These are phyloP conservation scores for Homarus americanus DNA, from an alignment of 1,140 invertebrate species.

Conservation along the genomic window DNA sequence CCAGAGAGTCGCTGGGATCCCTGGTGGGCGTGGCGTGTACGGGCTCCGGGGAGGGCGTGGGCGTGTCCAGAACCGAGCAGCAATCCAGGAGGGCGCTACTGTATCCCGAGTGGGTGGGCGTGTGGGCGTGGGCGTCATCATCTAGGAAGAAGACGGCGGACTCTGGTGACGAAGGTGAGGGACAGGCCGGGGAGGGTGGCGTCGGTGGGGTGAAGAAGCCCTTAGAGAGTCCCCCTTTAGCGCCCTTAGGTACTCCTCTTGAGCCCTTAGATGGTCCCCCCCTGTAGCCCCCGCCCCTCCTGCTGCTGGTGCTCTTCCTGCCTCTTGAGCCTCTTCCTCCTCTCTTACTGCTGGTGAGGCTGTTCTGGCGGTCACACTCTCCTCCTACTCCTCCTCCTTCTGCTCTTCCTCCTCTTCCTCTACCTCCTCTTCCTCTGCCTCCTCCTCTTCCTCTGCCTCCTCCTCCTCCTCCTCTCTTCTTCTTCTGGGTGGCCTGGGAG, in stretches of 20 bases:
- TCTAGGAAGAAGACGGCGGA: slow-evolving; percentile 38
- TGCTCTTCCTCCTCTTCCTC: neutral
- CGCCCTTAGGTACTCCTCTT: neutral
- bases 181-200: slow-evolving; percentile 42
- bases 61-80: slow-evolving; percentile 55
- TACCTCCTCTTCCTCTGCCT: slow-evolving; percentile 1
- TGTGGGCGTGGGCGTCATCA: slow-evolving; percentile 21
- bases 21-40: neutral
- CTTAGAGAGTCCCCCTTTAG: slow-evolving; percentile 13
- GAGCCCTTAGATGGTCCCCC: neutral
- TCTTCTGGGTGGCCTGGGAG: neutral
- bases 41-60: slow-evolving; percentile 61
- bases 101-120: neutral
- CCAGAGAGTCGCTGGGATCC: slow-evolving; percentile 9
- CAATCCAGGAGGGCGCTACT: slow-evolving; percentile 6
- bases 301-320: neutral
- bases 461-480: neutral
- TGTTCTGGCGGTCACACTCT: neutral
- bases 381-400: neutral
- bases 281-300: slow-evolving; percentile 18
- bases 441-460: neutral
- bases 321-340: neutral
- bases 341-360: neutral
- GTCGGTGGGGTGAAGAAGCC: slow-evolving; percentile 55
- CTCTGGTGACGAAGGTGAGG: slow-evolving; percentile 22